These are phyloP conservation scores for Anableps anableps DNA, from an alignment of 2,797 vertebrate genomes.

Conservation along the genomic window DNA sequence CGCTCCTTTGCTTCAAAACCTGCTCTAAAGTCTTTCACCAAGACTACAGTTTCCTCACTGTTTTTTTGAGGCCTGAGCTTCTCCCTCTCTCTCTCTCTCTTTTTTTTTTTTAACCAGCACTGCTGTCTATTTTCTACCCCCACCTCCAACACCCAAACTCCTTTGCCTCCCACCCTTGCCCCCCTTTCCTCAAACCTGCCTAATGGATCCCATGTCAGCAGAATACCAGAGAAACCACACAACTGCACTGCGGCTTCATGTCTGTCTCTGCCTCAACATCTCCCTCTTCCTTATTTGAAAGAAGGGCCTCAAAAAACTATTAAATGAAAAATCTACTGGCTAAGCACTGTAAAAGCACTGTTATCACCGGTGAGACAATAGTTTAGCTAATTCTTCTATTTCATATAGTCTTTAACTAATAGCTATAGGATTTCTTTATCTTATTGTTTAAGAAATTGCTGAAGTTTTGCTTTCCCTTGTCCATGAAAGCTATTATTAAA, in stretches of 20 bases:
- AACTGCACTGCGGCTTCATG: slow-evolving; percentile 74
- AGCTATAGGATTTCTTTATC: slow-evolving; percentile 7
- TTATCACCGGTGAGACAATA: slow-evolving; percentile 19
- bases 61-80: slow-evolving; percentile 30
- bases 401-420: slow-evolving; percentile 8
- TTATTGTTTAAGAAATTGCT: slow-evolving; percentile 33
- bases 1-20: slow-evolving; percentile 50
- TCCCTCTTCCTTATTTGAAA: slow-evolving; percentile 46
- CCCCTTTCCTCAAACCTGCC: slow-evolving; percentile 41
- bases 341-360: slow-evolving; percentile 28
- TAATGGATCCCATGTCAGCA: slow-evolving; percentile 79
- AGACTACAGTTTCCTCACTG: slow-evolving; percentile 54
- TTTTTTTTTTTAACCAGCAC: slow-evolving; percentile 25
- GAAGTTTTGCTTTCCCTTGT: slow-evolving; percentile 40
- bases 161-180: slow-evolving; percentile 10
- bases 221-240: slow-evolving; percentile 79
- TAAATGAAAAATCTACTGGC: slow-evolving; percentile 44
- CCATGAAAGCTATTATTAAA: slow-evolving; percentile 52
- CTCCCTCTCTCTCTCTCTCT: slow-evolving; percentile 17
- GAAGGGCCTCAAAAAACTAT: slow-evolving; percentile 34
- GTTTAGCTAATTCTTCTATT: not conserved
- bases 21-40: slow-evolving; percentile 54
- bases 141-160: slow-evolving; percentile 18
- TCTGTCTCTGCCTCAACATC: slow-evolving; percentile 67
- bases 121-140: slow-evolving; percentile 55